Evolutionary conservation across 1,140 invertebrate genomes (phyloP), one percentile per base, ranked within the genome.

Genomic region (Conus ventricosus): DNA sequence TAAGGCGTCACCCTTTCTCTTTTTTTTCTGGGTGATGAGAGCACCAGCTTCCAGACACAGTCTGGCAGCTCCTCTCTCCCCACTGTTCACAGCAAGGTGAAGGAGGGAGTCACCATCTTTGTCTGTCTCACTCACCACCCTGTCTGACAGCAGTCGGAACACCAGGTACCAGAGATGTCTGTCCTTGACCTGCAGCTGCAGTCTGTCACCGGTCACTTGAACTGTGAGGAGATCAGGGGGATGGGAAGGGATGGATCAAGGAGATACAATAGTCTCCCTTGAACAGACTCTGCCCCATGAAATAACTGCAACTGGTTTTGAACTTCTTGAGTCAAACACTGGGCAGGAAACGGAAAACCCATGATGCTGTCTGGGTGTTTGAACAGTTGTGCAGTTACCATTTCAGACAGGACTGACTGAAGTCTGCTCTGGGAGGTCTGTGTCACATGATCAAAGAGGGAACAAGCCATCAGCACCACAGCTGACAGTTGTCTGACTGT

Each of bases 11-110:
- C 11, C 2, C 53, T 51, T 13, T 54, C 5, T 6, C 71, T 85
- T 39, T 85, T 85, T 85, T 75, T 53, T 75, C 63, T 23, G 4
- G 20, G 67, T 76, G 20, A 85, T 25, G 1, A 63, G 54, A 23
- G 84, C 84, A 20, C 84, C 84, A 54, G 63, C 71, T 54, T 71
- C 76, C 55, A 75, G 60, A 53, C 27, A 60, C 11, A 85, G n/a
- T 17, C 13, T 53, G n/a, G 75, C 51, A 25, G 39, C 71, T 0
- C 7, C 25, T 25, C 0, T 7, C 25, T 81, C 39, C 39, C 78
- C 78, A 27, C 15, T 53, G 78, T 11, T 27, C 8, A 27, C 78
- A 8, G 84, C 84, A 10, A 63, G 10, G 10, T 63, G 60, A 54
- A 85, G 84, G 10, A 67, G 84, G 10, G 84, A 60, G 55, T 15